Evolutionary conservation across 64 coral and sea anemone genomes (phyloP).

Genomic region (Stichodactyla mertensii): DNA sequence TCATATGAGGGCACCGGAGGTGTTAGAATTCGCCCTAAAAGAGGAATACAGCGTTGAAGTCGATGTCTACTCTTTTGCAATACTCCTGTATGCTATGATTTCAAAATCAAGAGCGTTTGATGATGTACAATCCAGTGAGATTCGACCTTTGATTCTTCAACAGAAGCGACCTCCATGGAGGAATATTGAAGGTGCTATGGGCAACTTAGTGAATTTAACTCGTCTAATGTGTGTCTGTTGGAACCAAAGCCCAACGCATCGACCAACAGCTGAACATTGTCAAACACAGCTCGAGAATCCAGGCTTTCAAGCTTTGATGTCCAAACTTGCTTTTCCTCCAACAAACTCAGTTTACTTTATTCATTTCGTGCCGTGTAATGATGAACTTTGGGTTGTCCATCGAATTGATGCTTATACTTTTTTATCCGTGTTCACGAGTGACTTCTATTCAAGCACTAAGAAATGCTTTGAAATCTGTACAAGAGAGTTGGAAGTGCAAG

Average conservation of each 20-base stretch:
- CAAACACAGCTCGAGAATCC: constrained; percentile 3
- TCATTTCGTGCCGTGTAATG: not conserved
- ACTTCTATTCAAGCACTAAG: not conserved
- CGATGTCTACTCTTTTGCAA: constrained; percentile 53
- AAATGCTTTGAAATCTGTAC: not conserved
- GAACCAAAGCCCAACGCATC: not conserved
- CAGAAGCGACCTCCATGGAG: constrained; percentile 4
- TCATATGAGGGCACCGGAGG: constrained; percentile 48
- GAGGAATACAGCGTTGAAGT: constrained; percentile 44
- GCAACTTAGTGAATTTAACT: not conserved
- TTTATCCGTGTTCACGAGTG: not conserved
- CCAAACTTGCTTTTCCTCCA: constrained; percentile 1
- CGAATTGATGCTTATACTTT: not conserved
- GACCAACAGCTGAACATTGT: constrained; percentile 2
- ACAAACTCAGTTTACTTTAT: not conserved
- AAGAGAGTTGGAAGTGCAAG: not conserved
- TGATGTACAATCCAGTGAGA: not conserved
- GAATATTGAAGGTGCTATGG: not conserved
- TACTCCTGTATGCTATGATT: constrained; percentile 47
- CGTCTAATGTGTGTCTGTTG: constrained; percentile 18
- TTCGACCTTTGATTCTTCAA: not conserved
- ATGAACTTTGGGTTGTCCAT: constrained; percentile 2
- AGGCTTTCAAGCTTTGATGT: constrained; percentile 10
- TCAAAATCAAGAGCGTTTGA: constrained; percentile 29
- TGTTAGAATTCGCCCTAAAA: constrained; percentile 45